These are phyloP conservation scores for Salvelinus fontinalis DNA, from an alignment of 2,113 vertebrate genomes.

Conservation along the genomic window DNA sequence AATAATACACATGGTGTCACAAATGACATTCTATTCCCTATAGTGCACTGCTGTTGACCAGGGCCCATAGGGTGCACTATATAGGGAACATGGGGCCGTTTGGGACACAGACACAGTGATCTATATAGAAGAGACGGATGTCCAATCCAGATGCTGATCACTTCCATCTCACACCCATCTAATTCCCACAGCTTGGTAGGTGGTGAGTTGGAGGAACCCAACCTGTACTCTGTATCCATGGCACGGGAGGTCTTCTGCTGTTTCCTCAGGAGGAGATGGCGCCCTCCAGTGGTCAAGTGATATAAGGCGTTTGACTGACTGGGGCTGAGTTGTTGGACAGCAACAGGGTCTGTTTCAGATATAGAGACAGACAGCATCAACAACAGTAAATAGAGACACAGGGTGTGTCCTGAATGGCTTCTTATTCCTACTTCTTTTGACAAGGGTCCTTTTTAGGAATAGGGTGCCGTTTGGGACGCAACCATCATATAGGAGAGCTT, in stretches of 20 bases:
- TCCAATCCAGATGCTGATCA: not conserved
- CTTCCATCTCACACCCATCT: not conserved
- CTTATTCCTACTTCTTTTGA: too few species aligned
- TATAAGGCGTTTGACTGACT: constrained; percentile 71
- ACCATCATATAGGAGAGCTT: too few species aligned
- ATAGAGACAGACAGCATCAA: not conserved
- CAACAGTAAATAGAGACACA: too few species aligned
- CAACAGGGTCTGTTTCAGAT: constrained; percentile 53
- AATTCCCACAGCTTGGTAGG: not conserved
- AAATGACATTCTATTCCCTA: too few species aligned
- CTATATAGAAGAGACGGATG: not conserved
- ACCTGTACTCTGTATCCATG: constrained; percentile 78
- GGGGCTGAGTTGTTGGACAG: constrained; percentile 72
- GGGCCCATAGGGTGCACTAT: too few species aligned
- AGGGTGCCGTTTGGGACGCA: too few species aligned
- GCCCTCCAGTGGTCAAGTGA: constrained; percentile 58
- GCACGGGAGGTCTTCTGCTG: constrained; percentile 56
- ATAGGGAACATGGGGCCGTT: too few species aligned
- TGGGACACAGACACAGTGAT: too few species aligned
- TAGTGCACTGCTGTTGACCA: too few species aligned
- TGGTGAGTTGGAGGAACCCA: not conserved
- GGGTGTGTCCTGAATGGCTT: too few species aligned
- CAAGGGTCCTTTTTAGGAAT: too few species aligned
- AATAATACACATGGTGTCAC: not conserved
- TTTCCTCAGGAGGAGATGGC: constrained; percentile 76